phyloP scores from a whole-genome alignment of 2,888 invertebrate genomes.

The Odontocolon sp. region DNA sequence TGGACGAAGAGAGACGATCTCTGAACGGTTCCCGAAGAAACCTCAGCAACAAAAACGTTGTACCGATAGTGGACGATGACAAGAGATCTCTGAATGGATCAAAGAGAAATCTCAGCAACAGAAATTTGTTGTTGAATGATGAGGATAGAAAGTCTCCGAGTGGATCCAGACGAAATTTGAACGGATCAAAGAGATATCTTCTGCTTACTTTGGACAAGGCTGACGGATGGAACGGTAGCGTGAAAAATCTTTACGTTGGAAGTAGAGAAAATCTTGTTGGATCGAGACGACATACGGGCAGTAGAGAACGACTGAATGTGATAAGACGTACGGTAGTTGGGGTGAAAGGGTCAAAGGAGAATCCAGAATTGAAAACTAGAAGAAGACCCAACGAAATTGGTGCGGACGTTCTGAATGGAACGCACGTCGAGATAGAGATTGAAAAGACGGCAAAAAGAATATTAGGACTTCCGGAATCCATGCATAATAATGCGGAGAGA shows the following conservation, averaged over 20 bases:
- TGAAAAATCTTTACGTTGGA: slow-evolving; percentile 52
- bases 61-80: slow-evolving; percentile 63
- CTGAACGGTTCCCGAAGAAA: slow-evolving; percentile 67
- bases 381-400: slow-evolving; percentile 34
- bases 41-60: slow-evolving; percentile 35
- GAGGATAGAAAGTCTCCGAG: slow-evolving; percentile 58
- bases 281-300: slow-evolving; percentile 66
- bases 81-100: slow-evolving; percentile 67
- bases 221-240: slow-evolving; percentile 62
- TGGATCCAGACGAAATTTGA: slow-evolving; percentile 61
- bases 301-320: slow-evolving; percentile 79
- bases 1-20: slow-evolving; percentile 69
- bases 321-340: slow-evolving; percentile 82
- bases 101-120: slow-evolving; percentile 60
- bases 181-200: slow-evolving; percentile 66
- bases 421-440: slow-evolving; percentile 58
- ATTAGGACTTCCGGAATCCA: slow-evolving; percentile 27
- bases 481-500: slow-evolving; percentile 13
- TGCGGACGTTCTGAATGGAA: background rate
- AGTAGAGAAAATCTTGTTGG: slow-evolving; percentile 63
- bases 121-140: slow-evolving; percentile 47
- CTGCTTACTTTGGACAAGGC: slow-evolving; percentile 66
- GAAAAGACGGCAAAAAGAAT: slow-evolving; percentile 51
- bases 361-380: slow-evolving; percentile 74
- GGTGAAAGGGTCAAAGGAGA: slow-evolving; percentile 82